phyloP scores from a whole-genome alignment of 2,888 invertebrate genomes.

The Zygaena filipendulae region DNA sequence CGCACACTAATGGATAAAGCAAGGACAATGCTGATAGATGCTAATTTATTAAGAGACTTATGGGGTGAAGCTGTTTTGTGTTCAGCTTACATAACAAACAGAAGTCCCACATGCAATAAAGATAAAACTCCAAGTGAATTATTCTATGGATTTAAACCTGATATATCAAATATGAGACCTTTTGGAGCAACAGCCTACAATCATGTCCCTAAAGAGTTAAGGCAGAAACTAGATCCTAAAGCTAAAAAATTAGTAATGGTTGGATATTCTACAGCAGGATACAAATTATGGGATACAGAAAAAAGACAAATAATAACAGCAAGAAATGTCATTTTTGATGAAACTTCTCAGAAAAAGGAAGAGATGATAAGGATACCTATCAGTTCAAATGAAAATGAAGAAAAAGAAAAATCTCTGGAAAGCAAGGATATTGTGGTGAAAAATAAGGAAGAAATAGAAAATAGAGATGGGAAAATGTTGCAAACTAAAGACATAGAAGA shows the following conservation, averaged over 20 bases:
- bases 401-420: neutral
- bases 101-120: conserved; percentile 1
- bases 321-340: conserved; percentile 2
- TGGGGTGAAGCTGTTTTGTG: conserved; percentile 10
- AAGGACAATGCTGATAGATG: conserved; percentile 12
- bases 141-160: too few species aligned
- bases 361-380: neutral
- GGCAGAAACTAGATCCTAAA: conserved; percentile 2
- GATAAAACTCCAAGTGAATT: conserved; percentile 1
- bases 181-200: neutral
- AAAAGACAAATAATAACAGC: neutral
- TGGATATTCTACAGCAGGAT: conserved; percentile 2
- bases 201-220: neutral
- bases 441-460: neutral
- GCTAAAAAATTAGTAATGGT: conserved; percentile 4
- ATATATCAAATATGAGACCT: too few species aligned
- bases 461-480: neutral
- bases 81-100: conserved; percentile 5
- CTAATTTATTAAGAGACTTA: conserved; percentile 7
- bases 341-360: neutral
- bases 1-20: conserved; percentile 14
- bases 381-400: neutral
- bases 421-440: neutral
- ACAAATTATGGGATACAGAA: conserved; percentile 4
- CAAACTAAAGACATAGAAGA: neutral